Evolutionary conservation across 2,797 vertebrate species (phyloP), one percentile per base, ranked within the genome.

Genomic region (Hoplostethus atlanticus): DNA sequence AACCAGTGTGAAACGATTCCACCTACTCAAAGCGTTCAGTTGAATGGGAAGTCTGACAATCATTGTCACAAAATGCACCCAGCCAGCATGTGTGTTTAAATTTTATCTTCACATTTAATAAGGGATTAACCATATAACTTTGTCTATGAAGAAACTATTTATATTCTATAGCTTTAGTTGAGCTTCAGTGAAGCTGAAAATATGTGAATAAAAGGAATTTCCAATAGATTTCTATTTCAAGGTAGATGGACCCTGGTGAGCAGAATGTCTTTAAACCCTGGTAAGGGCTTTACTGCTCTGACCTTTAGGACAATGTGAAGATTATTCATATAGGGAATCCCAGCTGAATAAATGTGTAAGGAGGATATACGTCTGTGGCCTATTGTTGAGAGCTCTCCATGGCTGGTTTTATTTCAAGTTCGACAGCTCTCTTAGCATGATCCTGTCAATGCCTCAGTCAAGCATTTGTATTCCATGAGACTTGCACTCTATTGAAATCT

Each of bases 301-400:
- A 88, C 84, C 83, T 89, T 89, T 71, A 68, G 67, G 64, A 57
- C 77, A 84, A 83, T 85, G 79, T 79, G 72, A 74, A 42, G 48
- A 81, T 71, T 70, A 73, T 76, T 84, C 44, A 77, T 57, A 71
- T 36, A 59, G 59, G 28, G 67, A 76, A 81, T 69, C 56, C 56
- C 9, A 30, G 47, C 28, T 65, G 69, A 83, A 80, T 78, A 64
- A 78, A 66, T 63, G 34, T 65, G 61, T 65, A 12, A 21, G 50
- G 58, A 67, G 60, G 25, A 74, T 59, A 68, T 57, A 66, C 74
- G 58, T 76, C 25, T 21, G 4, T 47, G n/a, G 52, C 60, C 62
- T 77, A 8, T 10, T 76, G 52, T 28, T 28, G 28, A 28, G 28
- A 28, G 28, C 1, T 28, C 3, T 28, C 28, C 28, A 28, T 28